Conservation (phyloP, 2,888 invertebrate species). For the Caenorhabditis imperialis region DNA sequence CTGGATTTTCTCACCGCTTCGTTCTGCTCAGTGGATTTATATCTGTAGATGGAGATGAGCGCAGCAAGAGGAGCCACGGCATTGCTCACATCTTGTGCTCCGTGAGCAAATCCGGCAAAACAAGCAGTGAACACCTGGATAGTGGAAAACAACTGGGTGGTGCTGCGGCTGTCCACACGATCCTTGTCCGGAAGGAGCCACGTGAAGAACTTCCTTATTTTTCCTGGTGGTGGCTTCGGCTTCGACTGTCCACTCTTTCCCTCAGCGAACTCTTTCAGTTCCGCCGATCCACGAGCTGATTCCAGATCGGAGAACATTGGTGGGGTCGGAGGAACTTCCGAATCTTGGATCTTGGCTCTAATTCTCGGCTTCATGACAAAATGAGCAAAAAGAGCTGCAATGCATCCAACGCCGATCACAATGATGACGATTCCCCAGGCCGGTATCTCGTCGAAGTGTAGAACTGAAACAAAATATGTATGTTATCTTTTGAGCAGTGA, state of each 20-base stretch:
- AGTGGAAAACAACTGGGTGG: constrained; percentile 86
- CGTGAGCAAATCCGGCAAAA: constrained; percentile 96
- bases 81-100: constrained; percentile 97
- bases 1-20: constrained; percentile 42
- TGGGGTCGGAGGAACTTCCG: constrained; percentile 41
- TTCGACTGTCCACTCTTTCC: constrained; percentile 5
- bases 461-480: constrained; percentile 82
- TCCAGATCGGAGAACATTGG: constrained; percentile 45
- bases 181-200: constrained; percentile 67
- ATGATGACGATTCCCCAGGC: constrained; percentile 83
- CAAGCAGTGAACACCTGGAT: constrained; percentile 95
- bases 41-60: constrained; percentile 90
- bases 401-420: constrained; percentile 84
- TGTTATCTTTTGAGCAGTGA: too few species aligned
- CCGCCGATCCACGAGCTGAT: constrained; percentile 25
- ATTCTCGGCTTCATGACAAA: constrained; percentile 70
- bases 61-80: constrained; percentile 97
- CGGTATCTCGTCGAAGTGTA: constrained; percentile 90
- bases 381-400: constrained; percentile 79
- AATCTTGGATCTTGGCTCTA: constrained; percentile 60
- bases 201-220: constrained; percentile 47
- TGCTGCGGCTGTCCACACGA: constrained; percentile 61
- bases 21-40: constrained; percentile 85
- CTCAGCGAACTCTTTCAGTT: constrained; percentile 25
- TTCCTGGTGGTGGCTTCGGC: constrained; percentile 15